A percentile compares a stretch with the other conserved stretches of the same genome.
These are phyloP conservation scores for Argya squamiceps DNA, from an alignment of 2,797 vertebrate genomes.

Conservation along the genomic window DNA sequence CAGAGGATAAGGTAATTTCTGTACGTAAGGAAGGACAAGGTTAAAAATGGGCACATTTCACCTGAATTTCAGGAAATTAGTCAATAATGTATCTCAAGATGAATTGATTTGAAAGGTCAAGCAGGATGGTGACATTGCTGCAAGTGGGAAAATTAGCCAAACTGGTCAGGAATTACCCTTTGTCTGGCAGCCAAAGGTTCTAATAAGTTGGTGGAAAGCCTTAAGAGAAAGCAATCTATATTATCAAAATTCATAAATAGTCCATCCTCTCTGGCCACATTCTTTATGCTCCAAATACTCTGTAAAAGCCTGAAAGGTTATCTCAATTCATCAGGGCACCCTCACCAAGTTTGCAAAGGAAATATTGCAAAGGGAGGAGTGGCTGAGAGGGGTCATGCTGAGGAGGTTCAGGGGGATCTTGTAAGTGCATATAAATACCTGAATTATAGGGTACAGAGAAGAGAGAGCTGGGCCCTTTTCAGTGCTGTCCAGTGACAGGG, in stretches of 20 bases:
- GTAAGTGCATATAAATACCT: background rate
- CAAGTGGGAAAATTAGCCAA: conserved; percentile 27
- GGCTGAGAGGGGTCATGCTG: background rate
- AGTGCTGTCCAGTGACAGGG: background rate
- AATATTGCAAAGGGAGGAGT: too few species aligned
- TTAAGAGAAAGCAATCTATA: conserved; percentile 1
- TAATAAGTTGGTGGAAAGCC: conserved; percentile 23
- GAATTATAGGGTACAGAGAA: background rate
- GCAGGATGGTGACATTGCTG: conserved; percentile 16
- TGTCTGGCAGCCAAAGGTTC: conserved; percentile 39
- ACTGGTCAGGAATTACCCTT: conserved; percentile 54
- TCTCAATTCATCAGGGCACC: background rate
- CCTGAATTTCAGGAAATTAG: conserved; percentile 64
- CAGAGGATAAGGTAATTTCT: conserved; percentile 66
- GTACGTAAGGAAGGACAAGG: conserved; percentile 33
- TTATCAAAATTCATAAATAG: conserved; percentile 29
- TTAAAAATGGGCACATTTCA: conserved; percentile 66
- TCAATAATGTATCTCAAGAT: conserved; percentile 67
- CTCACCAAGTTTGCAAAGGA: background rate
- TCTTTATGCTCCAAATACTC: background rate
- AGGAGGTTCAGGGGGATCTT: background rate
- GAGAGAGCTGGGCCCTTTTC: background rate
- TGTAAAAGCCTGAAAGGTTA: background rate
- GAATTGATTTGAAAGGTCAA: conserved; percentile 71
- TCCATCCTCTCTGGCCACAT: background rate